These are phyloP conservation scores for Achlya flavicornis DNA, from an alignment of 2,888 invertebrate genomes.

Conservation along the genomic window DNA sequence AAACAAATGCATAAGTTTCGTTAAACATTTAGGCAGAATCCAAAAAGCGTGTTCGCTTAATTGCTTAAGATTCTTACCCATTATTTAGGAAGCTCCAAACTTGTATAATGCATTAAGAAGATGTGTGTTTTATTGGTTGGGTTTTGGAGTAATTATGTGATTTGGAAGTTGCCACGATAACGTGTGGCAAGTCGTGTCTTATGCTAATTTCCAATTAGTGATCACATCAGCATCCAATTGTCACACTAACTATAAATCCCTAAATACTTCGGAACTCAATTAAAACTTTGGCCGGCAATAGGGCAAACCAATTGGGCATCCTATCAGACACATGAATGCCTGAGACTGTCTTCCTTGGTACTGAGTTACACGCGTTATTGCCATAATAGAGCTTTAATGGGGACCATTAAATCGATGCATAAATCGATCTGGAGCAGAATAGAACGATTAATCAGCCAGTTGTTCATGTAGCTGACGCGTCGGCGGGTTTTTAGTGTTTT, in stretches of 20 bases:
- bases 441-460: constrained; percentile 61
- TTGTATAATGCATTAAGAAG: neutral
- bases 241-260: constrained; percentile 20
- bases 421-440: constrained; percentile 66
- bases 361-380: constrained; percentile 48
- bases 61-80: neutral
- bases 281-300: constrained; percentile 22
- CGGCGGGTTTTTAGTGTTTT: neutral
- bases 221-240: neutral
- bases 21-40: constrained; percentile 1
- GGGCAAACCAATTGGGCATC: constrained; percentile 28
- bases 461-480: constrained; percentile 24
- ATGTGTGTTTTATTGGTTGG: constrained; percentile 1
- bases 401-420: constrained; percentile 60
- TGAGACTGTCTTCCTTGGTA: constrained; percentile 32
- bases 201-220: no score
- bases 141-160: neutral
- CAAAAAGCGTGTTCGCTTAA: constrained; percentile 10
- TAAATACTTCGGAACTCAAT: constrained; percentile 29
- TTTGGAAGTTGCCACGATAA: no score
- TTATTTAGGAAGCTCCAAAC: neutral
- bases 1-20: neutral
- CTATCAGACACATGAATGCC: constrained; percentile 45
- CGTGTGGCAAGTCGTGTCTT: neutral
- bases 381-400: constrained; percentile 60